Conservation (phyloP, 2,797 vertebrate species). For the Chrosomus eos region DNA sequence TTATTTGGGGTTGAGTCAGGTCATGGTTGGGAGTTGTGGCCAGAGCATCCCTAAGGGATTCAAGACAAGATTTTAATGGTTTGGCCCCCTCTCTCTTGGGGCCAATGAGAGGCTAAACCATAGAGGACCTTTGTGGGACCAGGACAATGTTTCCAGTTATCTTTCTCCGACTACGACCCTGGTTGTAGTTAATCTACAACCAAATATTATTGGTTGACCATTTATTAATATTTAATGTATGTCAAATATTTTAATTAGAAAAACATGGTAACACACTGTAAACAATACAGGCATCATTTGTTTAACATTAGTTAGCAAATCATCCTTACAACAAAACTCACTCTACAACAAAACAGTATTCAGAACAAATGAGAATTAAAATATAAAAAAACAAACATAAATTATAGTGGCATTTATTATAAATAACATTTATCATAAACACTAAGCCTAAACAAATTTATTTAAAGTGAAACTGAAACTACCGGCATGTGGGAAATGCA, state of each 20-base stretch:
- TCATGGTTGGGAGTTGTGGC: not conserved
- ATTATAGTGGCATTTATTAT: not conserved
- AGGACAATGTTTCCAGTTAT: not conserved
- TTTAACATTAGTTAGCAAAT: not conserved
- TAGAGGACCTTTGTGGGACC: conserved; percentile 4
- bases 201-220: not conserved
- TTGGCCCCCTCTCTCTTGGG: not conserved
- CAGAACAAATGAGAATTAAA: too few species aligned
- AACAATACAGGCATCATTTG: not conserved
- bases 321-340: too few species aligned
- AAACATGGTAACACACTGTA: not conserved
- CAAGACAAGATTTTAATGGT: conserved; percentile 4
- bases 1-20: not conserved
- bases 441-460: not conserved
- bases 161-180: not conserved
- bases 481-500: not conserved
- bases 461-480: not conserved
- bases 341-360: not conserved
- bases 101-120: not conserved
- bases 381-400: not conserved
- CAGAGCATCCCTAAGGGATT: not conserved
- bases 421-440: not conserved
- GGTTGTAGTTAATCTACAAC: not conserved
- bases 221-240: too few species aligned
- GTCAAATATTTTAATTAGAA: not conserved